Base-by-base conservation (phyloP, 1,140 invertebrate species). In the Druon quercuslanigerum region DNA sequence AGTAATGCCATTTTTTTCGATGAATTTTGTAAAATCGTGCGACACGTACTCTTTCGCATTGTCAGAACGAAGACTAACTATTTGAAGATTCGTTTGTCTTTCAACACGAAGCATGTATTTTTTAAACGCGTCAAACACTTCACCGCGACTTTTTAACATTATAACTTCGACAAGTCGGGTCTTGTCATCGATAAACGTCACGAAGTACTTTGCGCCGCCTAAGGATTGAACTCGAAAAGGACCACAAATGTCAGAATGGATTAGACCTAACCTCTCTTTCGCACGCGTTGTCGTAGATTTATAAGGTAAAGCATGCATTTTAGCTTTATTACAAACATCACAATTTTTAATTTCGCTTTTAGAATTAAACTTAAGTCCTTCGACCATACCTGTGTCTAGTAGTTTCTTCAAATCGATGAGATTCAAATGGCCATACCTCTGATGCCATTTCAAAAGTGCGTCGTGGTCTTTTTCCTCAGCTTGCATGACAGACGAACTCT, bases 31-130 rank as follows among this genome's bases (percentile, higher is more conserved):
- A 75, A 82, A 71, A 72, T 71, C 50, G 6, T 70, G 20, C 60
- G 57, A 66, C 51, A 80, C 73, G 52, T 79, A 54, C 82, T 51
- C 60, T 70, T 73, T 82, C 56, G 46, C 83, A 56, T 76, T 81
- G 57, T 72, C 75, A 72, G 51, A 75, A 52, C 54, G 75, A 72
- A 78, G 78, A 72, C 33, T 60, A 51, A 52, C 82, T 89, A 84
- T 75, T 80, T 3, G 2, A 2, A n/a, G 0, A 17, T 70, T 71
- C 3, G 72, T 76, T 71, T 51, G 6, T 51, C 51, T 88, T 75
- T 90, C 84, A 11, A 87, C 85, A 16, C 79, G 14, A 12, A 6
- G 52, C 83, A 84, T 86, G 72, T 87, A 90, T 66, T 90, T 76
- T 77, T 86, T 84, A 54, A 91, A 89, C 57, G 79, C 84, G 1